These are phyloP conservation scores for Steromphala cineraria DNA, from an alignment of 2,888 invertebrate species.

Conservation along the genomic window DNA sequence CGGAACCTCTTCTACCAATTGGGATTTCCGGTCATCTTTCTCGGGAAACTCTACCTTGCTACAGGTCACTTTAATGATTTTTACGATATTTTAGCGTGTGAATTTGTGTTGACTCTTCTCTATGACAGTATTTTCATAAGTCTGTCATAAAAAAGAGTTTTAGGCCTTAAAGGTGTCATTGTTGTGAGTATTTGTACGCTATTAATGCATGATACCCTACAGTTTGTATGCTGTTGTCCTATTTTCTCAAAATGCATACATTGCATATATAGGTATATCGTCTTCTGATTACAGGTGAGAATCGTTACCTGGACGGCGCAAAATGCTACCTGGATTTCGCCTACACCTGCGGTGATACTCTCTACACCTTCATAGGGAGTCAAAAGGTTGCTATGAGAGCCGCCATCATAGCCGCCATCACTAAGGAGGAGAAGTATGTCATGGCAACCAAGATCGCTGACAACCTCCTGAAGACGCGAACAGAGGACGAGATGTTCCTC, in stretches of 20 bases:
- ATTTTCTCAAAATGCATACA: too few relatives aligned
- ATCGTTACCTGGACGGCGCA: slow-evolving; percentile 15
- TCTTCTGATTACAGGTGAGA: background rate
- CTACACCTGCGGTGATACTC: background rate
- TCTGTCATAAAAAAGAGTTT: too few relatives aligned
- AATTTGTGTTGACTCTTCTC: too few relatives aligned
- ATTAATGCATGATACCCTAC: too few relatives aligned
- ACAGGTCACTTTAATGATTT: background rate
- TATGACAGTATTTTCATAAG: too few relatives aligned
- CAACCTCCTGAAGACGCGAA: background rate
- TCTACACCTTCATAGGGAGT: slow-evolving; percentile 19
- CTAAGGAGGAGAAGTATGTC: slow-evolving; percentile 21
- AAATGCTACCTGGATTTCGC: slow-evolving; percentile 23
- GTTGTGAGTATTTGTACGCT: too few relatives aligned
- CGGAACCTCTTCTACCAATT: slow-evolving; percentile 9
- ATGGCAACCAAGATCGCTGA: slow-evolving; percentile 21
- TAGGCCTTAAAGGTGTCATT: too few relatives aligned
- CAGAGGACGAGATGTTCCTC: background rate
- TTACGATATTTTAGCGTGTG: too few relatives aligned
- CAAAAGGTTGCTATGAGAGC: slow-evolving; percentile 23
- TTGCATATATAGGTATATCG: too few relatives aligned
- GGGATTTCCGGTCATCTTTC: slow-evolving; percentile 15
- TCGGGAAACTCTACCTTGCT: background rate
- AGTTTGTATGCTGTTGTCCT: too few relatives aligned
- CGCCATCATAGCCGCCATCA: slow-evolving; percentile 12